Percentiles rank a stretch among this genome's conserved stretches.
Conservation (phyloP, 2,888 invertebrate species). For the Folsomia manolachei region DNA sequence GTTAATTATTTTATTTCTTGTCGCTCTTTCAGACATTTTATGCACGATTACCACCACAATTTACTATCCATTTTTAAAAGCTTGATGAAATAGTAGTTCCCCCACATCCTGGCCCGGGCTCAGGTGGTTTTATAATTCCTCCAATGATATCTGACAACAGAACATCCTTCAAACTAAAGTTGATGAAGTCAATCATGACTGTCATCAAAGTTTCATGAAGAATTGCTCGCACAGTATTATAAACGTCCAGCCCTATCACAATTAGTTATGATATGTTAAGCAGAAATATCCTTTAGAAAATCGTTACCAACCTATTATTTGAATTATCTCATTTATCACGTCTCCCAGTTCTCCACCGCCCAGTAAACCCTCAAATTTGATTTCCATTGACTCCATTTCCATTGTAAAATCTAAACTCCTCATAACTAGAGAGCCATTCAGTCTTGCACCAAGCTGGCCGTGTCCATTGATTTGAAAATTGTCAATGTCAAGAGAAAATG, state of each 20-base stretch:
- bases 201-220: constrained; percentile 3
- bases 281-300: too few relatives aligned
- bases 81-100: too few relatives aligned
- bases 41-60: too few relatives aligned
- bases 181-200: constrained; percentile 8
- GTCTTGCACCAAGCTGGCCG: not conserved
- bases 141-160: constrained; percentile 17
- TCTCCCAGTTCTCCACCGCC: constrained; percentile 21
- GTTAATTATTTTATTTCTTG: too few relatives aligned
- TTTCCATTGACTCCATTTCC: not conserved
- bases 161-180: constrained; percentile 9
- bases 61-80: too few relatives aligned
- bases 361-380: constrained; percentile 22
- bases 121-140: constrained; percentile 1
- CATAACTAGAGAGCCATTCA: constrained; percentile 16
- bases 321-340: constrained; percentile 14
- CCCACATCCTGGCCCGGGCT: not conserved
- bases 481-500: constrained; percentile 13
- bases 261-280: not conserved
- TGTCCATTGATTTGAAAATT: not conserved
- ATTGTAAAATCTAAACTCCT: constrained; percentile 21
- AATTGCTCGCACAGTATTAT: constrained; percentile 10
- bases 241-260: constrained; percentile 19
- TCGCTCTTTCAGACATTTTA: too few relatives aligned
- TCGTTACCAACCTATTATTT: constrained; percentile 22